Evolutionary conservation across 2,113 vertebrate genomes (phyloP).

Genomic region (Pedetes capensis): DNA sequence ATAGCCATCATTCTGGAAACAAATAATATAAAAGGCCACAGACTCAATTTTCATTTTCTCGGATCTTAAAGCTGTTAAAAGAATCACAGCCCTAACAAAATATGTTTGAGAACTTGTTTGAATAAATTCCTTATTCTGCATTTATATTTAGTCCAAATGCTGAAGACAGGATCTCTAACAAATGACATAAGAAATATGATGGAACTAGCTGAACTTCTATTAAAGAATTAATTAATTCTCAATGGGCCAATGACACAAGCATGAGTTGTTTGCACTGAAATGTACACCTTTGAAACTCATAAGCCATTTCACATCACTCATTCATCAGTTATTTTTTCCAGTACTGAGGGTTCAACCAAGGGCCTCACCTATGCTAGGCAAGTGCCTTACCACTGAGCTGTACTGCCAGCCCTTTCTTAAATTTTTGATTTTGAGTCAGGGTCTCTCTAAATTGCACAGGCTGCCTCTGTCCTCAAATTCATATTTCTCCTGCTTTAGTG

Average conservation of each 20-base stretch:
- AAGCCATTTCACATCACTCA: neutral
- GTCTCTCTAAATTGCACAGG: too few species aligned
- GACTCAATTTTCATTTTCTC: slow-evolving; percentile 24
- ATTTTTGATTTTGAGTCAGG: too few species aligned
- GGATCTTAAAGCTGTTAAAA: neutral
- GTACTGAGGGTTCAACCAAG: too few species aligned
- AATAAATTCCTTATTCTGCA: slow-evolving; percentile 13
- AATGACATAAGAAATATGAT: neutral
- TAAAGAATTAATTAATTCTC: neutral
- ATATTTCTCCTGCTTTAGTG: too few species aligned
- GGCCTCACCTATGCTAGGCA: too few species aligned
- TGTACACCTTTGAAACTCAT: neutral
- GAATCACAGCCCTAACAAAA: slow-evolving; percentile 30
- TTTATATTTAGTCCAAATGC: slow-evolving; percentile 37
- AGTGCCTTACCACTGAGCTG: too few species aligned
- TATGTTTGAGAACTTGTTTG: slow-evolving; percentile 37
- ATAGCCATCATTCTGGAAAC: slow-evolving; percentile 26
- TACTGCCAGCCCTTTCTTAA: too few species aligned
- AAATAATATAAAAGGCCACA: slow-evolving; percentile 42
- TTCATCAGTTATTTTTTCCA: too few species aligned
- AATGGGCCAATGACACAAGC: neutral
- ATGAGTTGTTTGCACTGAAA: neutral
- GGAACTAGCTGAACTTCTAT: neutral
- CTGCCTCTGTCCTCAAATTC: too few species aligned
- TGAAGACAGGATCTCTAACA: neutral